Evolutionary conservation across 2,888 invertebrate genomes (phyloP).

Genomic region (Drosophila peninsularis): DNA sequence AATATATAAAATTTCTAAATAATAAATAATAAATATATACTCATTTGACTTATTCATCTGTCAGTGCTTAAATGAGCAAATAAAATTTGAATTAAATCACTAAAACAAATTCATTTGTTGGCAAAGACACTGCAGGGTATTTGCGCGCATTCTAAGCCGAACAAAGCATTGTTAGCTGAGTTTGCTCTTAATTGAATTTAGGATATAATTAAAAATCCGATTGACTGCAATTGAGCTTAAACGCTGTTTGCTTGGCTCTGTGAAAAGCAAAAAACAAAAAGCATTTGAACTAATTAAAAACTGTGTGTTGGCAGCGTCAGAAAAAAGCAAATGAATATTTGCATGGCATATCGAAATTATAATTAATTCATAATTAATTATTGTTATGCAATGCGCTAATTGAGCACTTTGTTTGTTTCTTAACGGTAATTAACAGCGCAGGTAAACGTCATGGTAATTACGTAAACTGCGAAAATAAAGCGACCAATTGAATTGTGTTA

Average conservation of each 20-base stretch:
- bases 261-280: background rate
- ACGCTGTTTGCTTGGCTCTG: slow-evolving; percentile 6
- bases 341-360: background rate
- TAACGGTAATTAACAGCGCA: slow-evolving; percentile 2
- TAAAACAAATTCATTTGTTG: background rate
- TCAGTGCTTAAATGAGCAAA: background rate
- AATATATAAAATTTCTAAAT: too few relatives aligned
- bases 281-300: background rate
- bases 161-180: background rate
- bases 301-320: background rate
- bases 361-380: slow-evolving; percentile 16
- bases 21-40: background rate
- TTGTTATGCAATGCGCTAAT: background rate
- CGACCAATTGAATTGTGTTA: slow-evolving; percentile 29
- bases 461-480: slow-evolving; percentile 1
- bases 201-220: slow-evolving; percentile 28
- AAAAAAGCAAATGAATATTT: slow-evolving; percentile 1
- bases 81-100: background rate
- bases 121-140: slow-evolving; percentile 9
- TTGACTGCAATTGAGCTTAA: slow-evolving; percentile 10
- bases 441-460: slow-evolving; percentile 4
- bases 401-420: slow-evolving; percentile 2
- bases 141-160: background rate
- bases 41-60: background rate
- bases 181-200: slow-evolving; percentile 30